Evolutionary conservation across 2,888 invertebrate species (phyloP), one percentile per base, ranked within the genome.

Genomic region (Drosophila macrospina): DNA sequence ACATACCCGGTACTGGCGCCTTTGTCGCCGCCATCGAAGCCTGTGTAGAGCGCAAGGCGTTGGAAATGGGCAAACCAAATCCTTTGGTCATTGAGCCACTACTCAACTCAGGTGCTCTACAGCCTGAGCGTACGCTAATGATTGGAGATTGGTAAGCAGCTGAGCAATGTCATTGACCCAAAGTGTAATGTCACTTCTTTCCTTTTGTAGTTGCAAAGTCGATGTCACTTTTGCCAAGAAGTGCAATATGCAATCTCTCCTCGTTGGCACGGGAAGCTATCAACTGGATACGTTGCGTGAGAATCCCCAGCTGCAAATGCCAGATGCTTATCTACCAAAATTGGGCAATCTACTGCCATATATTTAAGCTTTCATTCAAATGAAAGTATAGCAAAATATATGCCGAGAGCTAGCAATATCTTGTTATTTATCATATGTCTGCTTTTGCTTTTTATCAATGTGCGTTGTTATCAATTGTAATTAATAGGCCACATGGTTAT

Each of bases 31-130:
- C 97, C 8, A 95, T 99, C 15, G 96, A 96, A 91, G 96, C 96
- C 5, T 96, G 96, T 78, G 94, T 97, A 0, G 96, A 95, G 65
- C 94, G 97, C 54, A 93, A 81, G 76, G 96, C 99, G 0, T 90
- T 95, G n/a, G 93, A 98, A 2, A 94, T 99, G 86, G 99, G 99
- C 5, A 99, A 99, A 93, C 99, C 99, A 1, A 95, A 96, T 91
- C 93, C 95, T 0, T 95, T 95, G 86, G 95, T 98, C 65, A 95
- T 96, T 75, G 95, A 97, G 68, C 94, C 94, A 66, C 90, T 96
- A 34, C 92, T 94, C 11, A 94, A 95, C 66, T 93, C 95, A n/a
- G 95, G 95, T 90, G 94, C 95, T 5, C 93, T 99, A 47, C 93
- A 96, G 84, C 96, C 98, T 0, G 93, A 94, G 44, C 94, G 96